Percentiles rank a stretch among this genome's conserved stretches.
phyloP scores from a whole-genome alignment of 2,797 vertebrate species.

The Zalophus californianus region DNA sequence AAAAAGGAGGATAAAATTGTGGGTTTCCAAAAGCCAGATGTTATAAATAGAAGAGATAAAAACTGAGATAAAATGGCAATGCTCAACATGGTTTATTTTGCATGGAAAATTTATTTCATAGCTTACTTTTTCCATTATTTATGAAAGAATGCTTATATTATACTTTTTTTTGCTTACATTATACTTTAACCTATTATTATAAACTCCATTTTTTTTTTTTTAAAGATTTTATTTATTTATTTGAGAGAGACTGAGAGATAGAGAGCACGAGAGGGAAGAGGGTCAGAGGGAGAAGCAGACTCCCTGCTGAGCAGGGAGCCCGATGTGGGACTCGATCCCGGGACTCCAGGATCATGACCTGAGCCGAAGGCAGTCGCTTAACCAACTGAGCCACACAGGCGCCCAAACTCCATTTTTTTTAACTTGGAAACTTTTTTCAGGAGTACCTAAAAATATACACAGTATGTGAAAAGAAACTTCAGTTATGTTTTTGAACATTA shows the following conservation, averaged over 20 bases:
- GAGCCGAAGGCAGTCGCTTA: too few relatives aligned
- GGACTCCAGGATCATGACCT: too few relatives aligned
- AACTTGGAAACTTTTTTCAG: constrained; percentile 45
- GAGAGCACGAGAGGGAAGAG: too few relatives aligned
- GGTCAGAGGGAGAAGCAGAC: too few relatives aligned
- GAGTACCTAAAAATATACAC: constrained; percentile 16
- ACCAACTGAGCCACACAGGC: too few relatives aligned
- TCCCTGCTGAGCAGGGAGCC: too few relatives aligned
- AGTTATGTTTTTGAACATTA: constrained; percentile 20
- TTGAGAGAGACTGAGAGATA: too few relatives aligned
- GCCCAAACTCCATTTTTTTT: constrained; percentile 20
- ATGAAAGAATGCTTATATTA: constrained; percentile 73
- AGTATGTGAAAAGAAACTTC: constrained; percentile 11
- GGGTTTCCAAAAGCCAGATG: constrained; percentile 74
- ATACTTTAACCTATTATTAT: constrained; percentile 48
- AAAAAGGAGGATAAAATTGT: constrained; percentile 77
- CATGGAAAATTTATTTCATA: constrained; percentile 57
- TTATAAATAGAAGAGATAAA: constrained; percentile 87
- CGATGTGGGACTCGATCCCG: too few relatives aligned
- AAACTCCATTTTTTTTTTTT: constrained; percentile 14
- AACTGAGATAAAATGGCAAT: constrained; percentile 82
- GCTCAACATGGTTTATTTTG: constrained; percentile 79
- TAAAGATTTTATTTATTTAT: too few relatives aligned
- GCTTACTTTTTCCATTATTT: constrained; percentile 76
- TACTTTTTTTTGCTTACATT: constrained; percentile 45